Evolutionary conservation across 2,113 vertebrate species (phyloP), one percentile per base, ranked within the genome.

Genomic region (Reinhardtius hippoglossoides): DNA sequence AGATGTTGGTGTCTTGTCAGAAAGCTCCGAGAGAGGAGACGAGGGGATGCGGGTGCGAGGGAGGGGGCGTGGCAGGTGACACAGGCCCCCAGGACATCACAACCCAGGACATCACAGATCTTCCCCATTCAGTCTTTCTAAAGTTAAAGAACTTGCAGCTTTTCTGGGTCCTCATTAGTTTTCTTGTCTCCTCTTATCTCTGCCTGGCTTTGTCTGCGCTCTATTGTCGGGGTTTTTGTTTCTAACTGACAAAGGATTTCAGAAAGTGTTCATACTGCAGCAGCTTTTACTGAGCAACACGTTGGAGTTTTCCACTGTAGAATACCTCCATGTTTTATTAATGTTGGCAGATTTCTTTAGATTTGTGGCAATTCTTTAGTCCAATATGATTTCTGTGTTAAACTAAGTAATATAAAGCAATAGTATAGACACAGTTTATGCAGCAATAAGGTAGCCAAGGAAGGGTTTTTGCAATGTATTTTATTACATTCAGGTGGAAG

Each of bases 1-100:
- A 77, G 77, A 77, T 84, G 62, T 64, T 50, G 37, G 48, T 14
- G 67, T 14, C 67, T 44, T 64, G 62, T 80, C 18, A 64, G 63
- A 60, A 26, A 26, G 67, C 23, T 40, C 24, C 18, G 40, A 14
- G 56, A 35, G 31, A 31, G 5, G 31, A 31, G 31, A 31, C 6
- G 31, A 31, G 23, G 52, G 13, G 6, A 44, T 0, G n/a, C 37
- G 48, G 27, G 27, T 1, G 24, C 0, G 58, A 65, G 26, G 27
- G 8, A 5, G 14, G 9, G 64, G 65, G 2, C 12, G 23, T 52
- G 73, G 62, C 66, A n/a, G 63, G 67, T 70, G 50, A 9, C 42
- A 6, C 21, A 67, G 44, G 59, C 70, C 52, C 48, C 48, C 27
- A 12, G 68, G 77, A 71, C 62, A 15, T 0, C 2, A 12, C 35